phyloP scores from a whole-genome alignment of 1,140 invertebrate genomes.

The Sinonovacula constricta region DNA sequence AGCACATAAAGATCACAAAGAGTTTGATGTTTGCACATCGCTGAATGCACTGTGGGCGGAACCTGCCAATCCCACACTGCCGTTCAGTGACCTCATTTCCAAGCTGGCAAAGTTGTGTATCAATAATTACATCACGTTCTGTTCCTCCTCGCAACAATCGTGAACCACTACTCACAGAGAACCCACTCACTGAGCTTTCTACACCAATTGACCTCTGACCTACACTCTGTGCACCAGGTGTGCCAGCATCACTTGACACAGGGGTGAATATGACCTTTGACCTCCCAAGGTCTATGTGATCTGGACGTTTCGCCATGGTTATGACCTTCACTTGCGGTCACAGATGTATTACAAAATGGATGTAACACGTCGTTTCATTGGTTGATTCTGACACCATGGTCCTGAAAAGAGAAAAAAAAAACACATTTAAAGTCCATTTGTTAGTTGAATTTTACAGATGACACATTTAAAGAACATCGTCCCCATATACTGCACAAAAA shows the following conservation, averaged over 20 bases:
- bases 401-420: too few relatives aligned
- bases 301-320: slow-evolving; percentile 37
- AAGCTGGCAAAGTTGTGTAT: slow-evolving; percentile 40
- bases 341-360: too few relatives aligned
- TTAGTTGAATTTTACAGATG: too few relatives aligned
- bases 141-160: slow-evolving; percentile 59
- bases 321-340: too few relatives aligned
- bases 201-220: slow-evolving; percentile 58
- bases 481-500: too few relatives aligned
- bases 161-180: slow-evolving; percentile 62
- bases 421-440: too few relatives aligned
- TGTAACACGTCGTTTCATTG: too few relatives aligned
- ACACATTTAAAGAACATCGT: too few relatives aligned
- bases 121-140: slow-evolving; percentile 64
- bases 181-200: slow-evolving; percentile 63
- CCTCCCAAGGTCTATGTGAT: slow-evolving; percentile 35
- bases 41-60: slow-evolving; percentile 89
- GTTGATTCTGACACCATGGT: too few relatives aligned
- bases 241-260: slow-evolving; percentile 35
- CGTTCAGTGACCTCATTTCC: slow-evolving; percentile 68
- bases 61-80: slow-evolving; percentile 90
- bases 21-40: slow-evolving; percentile 87
- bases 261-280: slow-evolving; percentile 29
- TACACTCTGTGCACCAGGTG: slow-evolving; percentile 57
- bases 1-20: slow-evolving; percentile 94